Evolutionary conservation across 2,797 vertebrate genomes (phyloP), one percentile per base, ranked within the genome.

Genomic region (Rhadinocentrus ornatus): DNA sequence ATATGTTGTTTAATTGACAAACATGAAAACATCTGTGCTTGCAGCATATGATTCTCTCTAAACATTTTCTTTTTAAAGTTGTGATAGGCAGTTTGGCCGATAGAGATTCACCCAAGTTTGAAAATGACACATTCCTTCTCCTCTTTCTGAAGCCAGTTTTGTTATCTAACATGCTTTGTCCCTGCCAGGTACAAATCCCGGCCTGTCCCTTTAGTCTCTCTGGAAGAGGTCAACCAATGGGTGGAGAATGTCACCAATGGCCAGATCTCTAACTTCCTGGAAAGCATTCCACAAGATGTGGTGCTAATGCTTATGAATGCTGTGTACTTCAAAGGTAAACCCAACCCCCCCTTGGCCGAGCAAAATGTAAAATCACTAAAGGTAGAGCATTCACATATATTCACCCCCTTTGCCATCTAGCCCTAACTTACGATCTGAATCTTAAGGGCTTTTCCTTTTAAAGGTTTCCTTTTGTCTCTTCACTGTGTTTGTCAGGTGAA

Each of bases 241-340:
- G 95, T 98, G 69, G 93, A 95, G 75, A 92, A 95, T 26, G 93
- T 86, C 56, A 99, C 97, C 0, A 84, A 91, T 0, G 95, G 96
- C 15, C 94, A 96, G 73, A 96, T 98, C 32, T 78, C 93, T 61
- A 88, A 95, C 82, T 96, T 99, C 87, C 91, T 98, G 22, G 92
- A 94, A 0, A 92, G 93, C 37, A 89, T 97, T 72, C 94, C 96
- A 0, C 86, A 71, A 3, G 79, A 90, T 6, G 85, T 94, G 0
- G 92, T 96, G 73, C 82, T 98, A 60, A 93, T 99, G 86, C 91
- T 99, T 62, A 94, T 97, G 71, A 98, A 96, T 0, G 96, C 95
- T 3, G 88, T 98, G 67, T 92, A 97, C 71, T 97, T 97, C 77
- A 97, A 95, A 62, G 96, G 97, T 96, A 84, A 88, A n/a, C 18